Evolutionary conservation across 2,113 vertebrate genomes (phyloP).

Genomic region (Dolichallabes microphthalmus): DNA sequence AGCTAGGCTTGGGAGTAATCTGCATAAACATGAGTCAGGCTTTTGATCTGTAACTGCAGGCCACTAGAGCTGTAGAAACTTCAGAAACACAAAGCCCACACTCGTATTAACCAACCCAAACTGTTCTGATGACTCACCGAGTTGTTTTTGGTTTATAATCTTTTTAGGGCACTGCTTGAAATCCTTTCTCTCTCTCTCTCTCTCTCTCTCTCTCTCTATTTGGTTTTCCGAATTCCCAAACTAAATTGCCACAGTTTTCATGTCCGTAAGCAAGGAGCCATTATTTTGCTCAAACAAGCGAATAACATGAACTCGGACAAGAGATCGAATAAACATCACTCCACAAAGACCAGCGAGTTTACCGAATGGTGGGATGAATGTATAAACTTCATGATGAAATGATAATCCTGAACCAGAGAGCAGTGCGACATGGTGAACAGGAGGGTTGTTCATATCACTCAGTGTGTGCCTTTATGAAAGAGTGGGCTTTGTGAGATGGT

Average conservation of each 20-base stretch:
- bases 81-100: background rate
- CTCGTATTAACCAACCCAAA: background rate
- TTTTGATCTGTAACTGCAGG: background rate
- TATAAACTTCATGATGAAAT: background rate
- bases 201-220: background rate
- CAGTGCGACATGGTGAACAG: background rate
- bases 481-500: background rate
- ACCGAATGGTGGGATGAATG: background rate
- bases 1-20: background rate
- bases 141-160: slow-evolving; percentile 12
- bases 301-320: background rate
- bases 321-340: background rate
- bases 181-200: background rate
- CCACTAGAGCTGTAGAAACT: background rate
- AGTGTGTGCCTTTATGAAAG: background rate
- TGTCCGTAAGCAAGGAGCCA: background rate
- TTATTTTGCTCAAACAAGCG: background rate
- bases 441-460: background rate
- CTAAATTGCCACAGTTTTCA: background rate
- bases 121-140: background rate
- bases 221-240: background rate
- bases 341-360: background rate
- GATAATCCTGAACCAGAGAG: background rate
- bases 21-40: slow-evolving; percentile 2
- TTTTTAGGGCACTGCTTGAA: background rate